Percentiles rank a stretch among this genome's conserved stretches.
Conservation (phyloP, 1,140 invertebrate genomes). For the Leptonema lineaticorne region DNA sequence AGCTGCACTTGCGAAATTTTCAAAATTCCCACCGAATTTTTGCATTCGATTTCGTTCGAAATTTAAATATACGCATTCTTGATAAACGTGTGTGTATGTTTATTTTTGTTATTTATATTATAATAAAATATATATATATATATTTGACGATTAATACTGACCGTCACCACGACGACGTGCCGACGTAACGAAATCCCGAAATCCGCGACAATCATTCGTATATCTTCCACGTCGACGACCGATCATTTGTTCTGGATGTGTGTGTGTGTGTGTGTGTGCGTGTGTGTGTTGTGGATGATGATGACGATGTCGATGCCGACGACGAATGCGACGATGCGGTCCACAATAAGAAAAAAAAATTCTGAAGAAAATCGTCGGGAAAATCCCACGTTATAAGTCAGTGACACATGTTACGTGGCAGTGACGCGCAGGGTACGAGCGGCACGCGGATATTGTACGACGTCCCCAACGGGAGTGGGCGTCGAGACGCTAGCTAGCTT, state of each 20-base stretch:
- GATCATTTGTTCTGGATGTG: conserved; percentile 46
- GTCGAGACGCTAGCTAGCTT: conserved; percentile 11
- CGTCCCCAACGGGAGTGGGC: conserved; percentile 7
- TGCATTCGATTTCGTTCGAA: too few species aligned
- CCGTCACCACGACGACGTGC: conserved; percentile 54
- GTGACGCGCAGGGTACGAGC: conserved; percentile 3
- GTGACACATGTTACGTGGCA: conserved; percentile 19
- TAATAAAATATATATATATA: background rate
- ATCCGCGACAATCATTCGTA: conserved; percentile 54
- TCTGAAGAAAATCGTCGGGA: too few species aligned
- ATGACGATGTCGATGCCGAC: background rate
- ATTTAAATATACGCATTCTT: too few species aligned
- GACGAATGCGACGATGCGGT: background rate
- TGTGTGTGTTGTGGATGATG: background rate
- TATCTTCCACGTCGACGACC: conserved; percentile 55
- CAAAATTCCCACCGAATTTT: background rate
- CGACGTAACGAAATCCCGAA: conserved; percentile 51
- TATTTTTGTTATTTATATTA: too few species aligned
- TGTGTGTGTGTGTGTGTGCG: too few species aligned
- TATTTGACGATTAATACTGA: conserved; percentile 42
- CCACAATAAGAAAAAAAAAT: too few species aligned
- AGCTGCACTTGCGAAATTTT: background rate
- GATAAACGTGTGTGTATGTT: too few species aligned
- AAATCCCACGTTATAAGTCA: background rate
- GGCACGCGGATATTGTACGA: background rate